phyloP scores from a whole-genome alignment of 2,888 invertebrate genomes.

The Plebejus argus region DNA sequence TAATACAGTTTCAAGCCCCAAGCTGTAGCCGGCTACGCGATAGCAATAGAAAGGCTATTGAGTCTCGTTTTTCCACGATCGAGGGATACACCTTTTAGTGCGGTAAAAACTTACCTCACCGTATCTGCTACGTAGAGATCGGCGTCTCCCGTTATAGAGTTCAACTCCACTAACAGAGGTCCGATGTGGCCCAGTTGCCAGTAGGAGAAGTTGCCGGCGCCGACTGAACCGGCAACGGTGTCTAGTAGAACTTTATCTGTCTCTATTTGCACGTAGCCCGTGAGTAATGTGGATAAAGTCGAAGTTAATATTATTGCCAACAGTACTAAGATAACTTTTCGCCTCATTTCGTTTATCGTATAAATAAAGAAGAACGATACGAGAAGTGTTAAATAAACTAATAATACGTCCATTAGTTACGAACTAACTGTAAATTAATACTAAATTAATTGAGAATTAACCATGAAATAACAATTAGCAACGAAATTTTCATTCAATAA shows the following conservation, averaged over 20 bases:
- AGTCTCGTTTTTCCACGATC: too few species aligned
- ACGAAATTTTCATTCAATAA: neutral
- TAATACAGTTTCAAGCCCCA: too few species aligned
- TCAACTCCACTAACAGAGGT: constrained; percentile 63
- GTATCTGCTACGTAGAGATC: constrained; percentile 70
- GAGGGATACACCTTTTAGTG: neutral
- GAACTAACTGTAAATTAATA: neutral
- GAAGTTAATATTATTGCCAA: constrained; percentile 66
- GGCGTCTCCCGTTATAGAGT: constrained; percentile 66
- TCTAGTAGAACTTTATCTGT: constrained; percentile 63
- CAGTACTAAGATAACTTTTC: constrained; percentile 64
- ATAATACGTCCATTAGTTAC: neutral
- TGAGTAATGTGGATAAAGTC: constrained; percentile 60
- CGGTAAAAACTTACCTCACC: constrained; percentile 52
- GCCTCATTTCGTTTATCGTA: constrained; percentile 53
- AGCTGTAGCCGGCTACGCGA: too few species aligned
- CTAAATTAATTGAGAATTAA: too few species aligned
- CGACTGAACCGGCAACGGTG: constrained; percentile 62
- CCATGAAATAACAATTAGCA: too few species aligned
- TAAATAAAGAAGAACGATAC: neutral
- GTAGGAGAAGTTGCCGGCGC: constrained; percentile 72
- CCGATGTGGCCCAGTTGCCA: constrained; percentile 71
- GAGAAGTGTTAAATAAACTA: neutral
- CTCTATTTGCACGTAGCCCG: constrained; percentile 56
- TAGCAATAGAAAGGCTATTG: too few species aligned